Percentiles rank a stretch among this genome's conserved stretches.
These are phyloP conservation scores for Stratiomys singularior DNA, from an alignment of 2,888 invertebrate species.

Conservation along the genomic window DNA sequence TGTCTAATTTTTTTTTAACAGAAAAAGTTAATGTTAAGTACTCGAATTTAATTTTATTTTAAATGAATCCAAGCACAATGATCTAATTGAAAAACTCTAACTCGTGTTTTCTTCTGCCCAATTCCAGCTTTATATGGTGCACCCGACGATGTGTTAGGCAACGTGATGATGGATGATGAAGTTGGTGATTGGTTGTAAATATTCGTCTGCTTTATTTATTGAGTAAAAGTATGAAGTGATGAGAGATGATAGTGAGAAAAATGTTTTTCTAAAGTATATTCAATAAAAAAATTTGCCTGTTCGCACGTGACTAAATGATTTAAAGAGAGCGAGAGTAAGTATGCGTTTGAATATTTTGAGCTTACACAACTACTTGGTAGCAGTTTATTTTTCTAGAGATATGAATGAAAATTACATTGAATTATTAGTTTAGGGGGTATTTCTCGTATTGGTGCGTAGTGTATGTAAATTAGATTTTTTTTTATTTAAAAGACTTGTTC, in stretches of 20 bases:
- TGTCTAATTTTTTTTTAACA: no score
- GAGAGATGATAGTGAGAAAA: conserved; percentile 14
- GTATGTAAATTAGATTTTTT: not conserved
- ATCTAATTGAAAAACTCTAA: conserved; percentile 33
- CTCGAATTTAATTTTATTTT: not conserved
- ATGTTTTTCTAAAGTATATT: not conserved
- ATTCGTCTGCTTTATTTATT: conserved; percentile 31
- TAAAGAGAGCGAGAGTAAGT: conserved; percentile 41
- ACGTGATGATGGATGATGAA: conserved; percentile 31
- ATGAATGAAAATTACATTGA: not conserved
- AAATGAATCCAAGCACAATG: conserved; percentile 34
- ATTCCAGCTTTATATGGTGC: conserved; percentile 38
- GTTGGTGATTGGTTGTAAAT: conserved; percentile 37
- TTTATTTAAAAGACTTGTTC: not conserved
- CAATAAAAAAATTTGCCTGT: conserved; percentile 34
- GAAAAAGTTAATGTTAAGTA: no score
- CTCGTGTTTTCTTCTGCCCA: conserved; percentile 41
- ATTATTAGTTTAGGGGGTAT: no score
- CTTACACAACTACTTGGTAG: not conserved
- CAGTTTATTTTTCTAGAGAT: not conserved
- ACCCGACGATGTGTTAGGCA: conserved; percentile 38
- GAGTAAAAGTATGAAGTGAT: conserved; percentile 35
- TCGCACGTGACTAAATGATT: conserved; percentile 30
- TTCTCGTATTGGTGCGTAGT: not conserved
- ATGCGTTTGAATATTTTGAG: conserved; percentile 29